Conservation (phyloP, 2,888 invertebrate genomes). For the Xestia rhomboidea region DNA sequence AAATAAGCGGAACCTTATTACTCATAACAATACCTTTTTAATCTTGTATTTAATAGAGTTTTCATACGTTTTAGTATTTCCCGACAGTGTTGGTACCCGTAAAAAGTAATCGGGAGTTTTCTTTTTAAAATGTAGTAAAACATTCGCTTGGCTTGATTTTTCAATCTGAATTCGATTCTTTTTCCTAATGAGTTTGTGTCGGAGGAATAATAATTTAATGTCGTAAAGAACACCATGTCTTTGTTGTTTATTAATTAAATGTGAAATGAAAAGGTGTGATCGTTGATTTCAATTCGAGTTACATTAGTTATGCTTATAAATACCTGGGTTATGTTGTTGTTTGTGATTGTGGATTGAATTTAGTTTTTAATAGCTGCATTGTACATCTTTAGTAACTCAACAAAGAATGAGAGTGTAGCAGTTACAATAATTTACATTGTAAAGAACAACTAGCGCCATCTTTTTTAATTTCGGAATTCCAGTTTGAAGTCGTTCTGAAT, state of each 20-base stretch:
- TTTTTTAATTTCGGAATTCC: background rate
- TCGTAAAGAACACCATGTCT: too few relatives aligned
- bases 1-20: conserved; percentile 53
- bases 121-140: conserved; percentile 54
- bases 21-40: conserved; percentile 45
- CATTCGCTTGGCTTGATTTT: conserved; percentile 48
- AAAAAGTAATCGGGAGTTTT: conserved; percentile 50
- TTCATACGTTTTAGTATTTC: conserved; percentile 53
- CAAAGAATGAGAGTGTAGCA: background rate
- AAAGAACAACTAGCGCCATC: background rate
- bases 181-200: conserved; percentile 57
- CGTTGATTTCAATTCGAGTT: conserved; percentile 38
- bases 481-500: background rate
- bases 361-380: conserved; percentile 6
- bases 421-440: background rate
- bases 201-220: conserved; percentile 55
- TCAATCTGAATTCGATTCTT: conserved; percentile 63
- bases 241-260: conserved; percentile 65
- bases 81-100: conserved; percentile 37
- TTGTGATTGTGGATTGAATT: conserved; percentile 33
- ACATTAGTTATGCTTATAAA: conserved; percentile 48
- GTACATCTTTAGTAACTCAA: background rate
- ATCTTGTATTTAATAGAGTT: conserved; percentile 52
- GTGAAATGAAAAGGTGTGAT: conserved; percentile 58
- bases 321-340: conserved; percentile 22